Evolutionary conservation across 2,113 vertebrate species (phyloP).

Genomic region (Tenrec ecaudatus): DNA sequence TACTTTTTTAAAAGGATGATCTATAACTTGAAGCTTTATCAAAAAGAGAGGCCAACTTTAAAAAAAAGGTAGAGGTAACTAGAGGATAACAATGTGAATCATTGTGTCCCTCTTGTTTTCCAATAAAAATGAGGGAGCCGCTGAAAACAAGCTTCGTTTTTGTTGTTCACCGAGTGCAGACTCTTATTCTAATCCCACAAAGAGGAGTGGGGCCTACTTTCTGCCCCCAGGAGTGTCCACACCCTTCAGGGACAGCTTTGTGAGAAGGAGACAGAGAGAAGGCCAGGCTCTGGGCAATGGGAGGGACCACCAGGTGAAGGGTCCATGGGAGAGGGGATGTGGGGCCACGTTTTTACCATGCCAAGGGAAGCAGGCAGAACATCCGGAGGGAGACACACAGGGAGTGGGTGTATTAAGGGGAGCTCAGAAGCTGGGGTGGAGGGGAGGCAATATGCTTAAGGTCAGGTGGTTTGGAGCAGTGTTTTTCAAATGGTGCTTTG

Average conservation of each 20-base stretch:
- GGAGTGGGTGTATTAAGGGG: neutral
- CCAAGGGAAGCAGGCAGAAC: neutral
- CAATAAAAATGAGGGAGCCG: slow-evolving; percentile 7
- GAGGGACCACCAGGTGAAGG: neutral
- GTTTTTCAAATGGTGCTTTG: neutral
- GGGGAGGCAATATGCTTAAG: neutral
- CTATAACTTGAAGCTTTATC: slow-evolving; percentile 29
- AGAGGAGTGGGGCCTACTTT: neutral
- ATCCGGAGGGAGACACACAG: neutral
- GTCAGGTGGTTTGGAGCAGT: neutral
- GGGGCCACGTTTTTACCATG: neutral
- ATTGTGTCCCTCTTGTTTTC: neutral
- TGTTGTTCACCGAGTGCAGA: neutral
- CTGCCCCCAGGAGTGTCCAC: neutral
- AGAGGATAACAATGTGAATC: slow-evolving; percentile 18
- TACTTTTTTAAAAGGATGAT: slow-evolving; percentile 19
- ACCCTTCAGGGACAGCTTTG: neutral
- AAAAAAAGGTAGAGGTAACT: slow-evolving; percentile 14
- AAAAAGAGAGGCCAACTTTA: slow-evolving; percentile 37
- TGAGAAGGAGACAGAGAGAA: neutral
- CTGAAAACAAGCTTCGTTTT: neutral
- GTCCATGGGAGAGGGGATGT: neutral
- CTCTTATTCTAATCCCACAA: neutral
- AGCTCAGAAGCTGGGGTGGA: neutral
- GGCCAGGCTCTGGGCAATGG: neutral